A percentile compares a stretch with the other conserved stretches of the same genome.
Evolutionary conservation across 2,888 invertebrate genomes (phyloP).

Genomic region (Pasiphila rectangulata): DNA sequence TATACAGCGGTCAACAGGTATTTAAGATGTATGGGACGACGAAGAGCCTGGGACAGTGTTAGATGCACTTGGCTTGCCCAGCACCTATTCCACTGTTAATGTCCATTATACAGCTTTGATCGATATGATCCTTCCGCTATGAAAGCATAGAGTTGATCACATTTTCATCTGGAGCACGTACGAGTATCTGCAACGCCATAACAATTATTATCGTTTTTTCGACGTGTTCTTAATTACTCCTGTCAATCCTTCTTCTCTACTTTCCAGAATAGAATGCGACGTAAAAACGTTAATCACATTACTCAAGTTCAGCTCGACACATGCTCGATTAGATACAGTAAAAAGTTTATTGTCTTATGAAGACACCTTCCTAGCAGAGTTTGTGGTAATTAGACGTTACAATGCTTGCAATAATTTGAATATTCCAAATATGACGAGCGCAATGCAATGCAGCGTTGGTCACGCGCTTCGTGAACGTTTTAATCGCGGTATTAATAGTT

Average conservation of each 20-base stretch:
- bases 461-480: too few species aligned
- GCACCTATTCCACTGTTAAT: too few species aligned
- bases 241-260: conserved; percentile 20
- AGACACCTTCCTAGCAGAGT: conserved; percentile 1
- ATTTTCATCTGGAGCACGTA: conserved; percentile 23
- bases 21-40: too few species aligned
- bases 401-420: background rate
- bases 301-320: conserved; percentile 15
- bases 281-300: conserved; percentile 22
- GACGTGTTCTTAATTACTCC: conserved; percentile 30
- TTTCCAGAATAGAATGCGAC: conserved; percentile 21
- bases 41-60: too few species aligned
- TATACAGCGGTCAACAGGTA: too few species aligned
- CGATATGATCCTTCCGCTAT: conserved; percentile 10
- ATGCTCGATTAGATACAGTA: conserved; percentile 10
- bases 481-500: too few species aligned
- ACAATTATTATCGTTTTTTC: conserved; percentile 25
- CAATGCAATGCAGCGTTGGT: too few species aligned
- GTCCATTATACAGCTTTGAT: too few species aligned
- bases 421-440: background rate
- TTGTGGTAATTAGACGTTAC: background rate
- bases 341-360: conserved; percentile 12
- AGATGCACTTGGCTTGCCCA: too few species aligned
- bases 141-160: conserved; percentile 20
- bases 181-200: conserved; percentile 20